These are phyloP conservation scores for Bursaphelenchus mucronatus DNA, from an alignment of 1,140 invertebrate genomes.

Conservation along the genomic window DNA sequence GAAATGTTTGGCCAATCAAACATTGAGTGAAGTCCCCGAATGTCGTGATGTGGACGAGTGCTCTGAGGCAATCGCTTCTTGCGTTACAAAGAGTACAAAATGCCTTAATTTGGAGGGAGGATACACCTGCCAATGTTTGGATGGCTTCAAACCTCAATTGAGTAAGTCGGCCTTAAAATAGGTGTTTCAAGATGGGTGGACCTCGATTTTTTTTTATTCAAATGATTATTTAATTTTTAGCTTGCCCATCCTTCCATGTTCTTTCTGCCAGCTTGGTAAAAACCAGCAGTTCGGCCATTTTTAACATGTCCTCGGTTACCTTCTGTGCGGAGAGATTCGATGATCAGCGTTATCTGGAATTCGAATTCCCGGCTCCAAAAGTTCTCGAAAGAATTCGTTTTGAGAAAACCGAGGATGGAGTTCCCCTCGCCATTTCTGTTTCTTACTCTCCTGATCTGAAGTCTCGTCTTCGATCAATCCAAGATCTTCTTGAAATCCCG, in stretches of 20 bases:
- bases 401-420: constrained; percentile 34
- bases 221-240: constrained; percentile 12
- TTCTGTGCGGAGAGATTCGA: constrained; percentile 27
- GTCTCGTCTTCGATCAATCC: constrained; percentile 70
- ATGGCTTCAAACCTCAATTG: constrained; percentile 71
- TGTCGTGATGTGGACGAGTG: constrained; percentile 83
- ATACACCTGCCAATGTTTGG: constrained; percentile 78
- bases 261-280: constrained; percentile 18
- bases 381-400: constrained; percentile 50
- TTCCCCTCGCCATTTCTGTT: constrained; percentile 27
- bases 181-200: not conserved
- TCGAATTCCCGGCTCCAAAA: constrained; percentile 49
- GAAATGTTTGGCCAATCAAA: constrained; percentile 77
- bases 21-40: constrained; percentile 74
- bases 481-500: constrained; percentile 62
- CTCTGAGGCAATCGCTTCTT: constrained; percentile 66
- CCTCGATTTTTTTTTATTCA: not conserved
- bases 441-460: constrained; percentile 33
- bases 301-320: constrained; percentile 10
- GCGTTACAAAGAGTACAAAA: constrained; percentile 65
- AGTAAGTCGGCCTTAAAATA: constrained; percentile 75
- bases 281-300: constrained; percentile 11
- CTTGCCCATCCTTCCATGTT: constrained; percentile 7
- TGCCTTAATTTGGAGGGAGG: constrained; percentile 84
- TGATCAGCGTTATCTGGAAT: constrained; percentile 27